Percentiles rank a stretch among this genome's conserved stretches.
phyloP scores from a whole-genome alignment of 2,113 vertebrate genomes.

The Muscicapa adusta region DNA sequence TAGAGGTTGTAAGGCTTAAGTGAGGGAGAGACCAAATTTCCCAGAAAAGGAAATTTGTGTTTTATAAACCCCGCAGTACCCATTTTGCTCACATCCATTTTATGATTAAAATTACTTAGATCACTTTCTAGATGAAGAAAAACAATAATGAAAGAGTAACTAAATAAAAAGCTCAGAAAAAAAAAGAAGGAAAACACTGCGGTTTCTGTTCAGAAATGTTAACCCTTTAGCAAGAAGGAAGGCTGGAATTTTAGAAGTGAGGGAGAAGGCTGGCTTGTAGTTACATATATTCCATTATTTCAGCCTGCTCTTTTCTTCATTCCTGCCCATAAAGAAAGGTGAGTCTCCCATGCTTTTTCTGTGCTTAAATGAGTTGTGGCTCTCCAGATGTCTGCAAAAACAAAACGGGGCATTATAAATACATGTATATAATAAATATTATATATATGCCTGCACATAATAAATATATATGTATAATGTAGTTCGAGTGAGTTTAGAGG shows the following conservation, averaged over 20 bases:
- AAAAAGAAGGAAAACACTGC: not conserved
- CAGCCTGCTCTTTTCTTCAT: not conserved
- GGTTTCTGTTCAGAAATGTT: constrained; percentile 29
- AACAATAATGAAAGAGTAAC: constrained; percentile 39
- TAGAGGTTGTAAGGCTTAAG: constrained; percentile 27
- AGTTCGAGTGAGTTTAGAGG: not conserved
- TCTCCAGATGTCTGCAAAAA: not conserved
- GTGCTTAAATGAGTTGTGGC: not conserved
- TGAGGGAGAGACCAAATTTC: not conserved
- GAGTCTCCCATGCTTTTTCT: not conserved
- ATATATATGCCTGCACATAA: not conserved
- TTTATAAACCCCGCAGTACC: constrained; percentile 35
- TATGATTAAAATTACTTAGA: constrained; percentile 50
- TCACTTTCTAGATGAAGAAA: constrained; percentile 33
- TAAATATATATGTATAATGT: not conserved
- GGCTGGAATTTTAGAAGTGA: not conserved
- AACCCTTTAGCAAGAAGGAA: constrained; percentile 17
- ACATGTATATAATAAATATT: not conserved
- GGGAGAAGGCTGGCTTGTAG: not conserved
- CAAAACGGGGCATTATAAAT: not conserved
- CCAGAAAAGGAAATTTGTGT: constrained; percentile 39
- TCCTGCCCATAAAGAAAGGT: not conserved
- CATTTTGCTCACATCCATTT: constrained; percentile 45
- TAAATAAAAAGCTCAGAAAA: not conserved
- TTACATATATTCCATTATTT: not conserved